phyloP scores from a whole-genome alignment of 2,797 vertebrate species.

The Rhinichthys osculus region DNA sequence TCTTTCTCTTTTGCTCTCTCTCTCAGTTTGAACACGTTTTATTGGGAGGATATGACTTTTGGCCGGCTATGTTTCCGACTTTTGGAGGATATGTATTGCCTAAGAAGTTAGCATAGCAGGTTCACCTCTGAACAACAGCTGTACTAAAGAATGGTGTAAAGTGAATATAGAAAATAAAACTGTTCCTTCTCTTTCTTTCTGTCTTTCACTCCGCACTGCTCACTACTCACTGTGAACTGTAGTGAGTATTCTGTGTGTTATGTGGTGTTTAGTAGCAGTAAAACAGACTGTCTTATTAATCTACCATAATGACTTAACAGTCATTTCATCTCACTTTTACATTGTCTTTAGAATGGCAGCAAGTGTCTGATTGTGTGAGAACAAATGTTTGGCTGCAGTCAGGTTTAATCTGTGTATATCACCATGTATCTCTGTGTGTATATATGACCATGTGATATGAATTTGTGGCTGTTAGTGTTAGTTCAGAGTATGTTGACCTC shows the following conservation, averaged over 20 bases:
- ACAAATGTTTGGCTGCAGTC: neutral
- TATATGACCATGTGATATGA: neutral
- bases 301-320: neutral
- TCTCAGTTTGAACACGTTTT: neutral
- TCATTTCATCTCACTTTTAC: neutral
- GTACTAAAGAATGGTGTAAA: neutral
- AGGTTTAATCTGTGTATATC: neutral
- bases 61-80: too few relatives aligned
- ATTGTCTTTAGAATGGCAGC: neutral
- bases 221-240: neutral
- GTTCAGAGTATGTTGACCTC: neutral
- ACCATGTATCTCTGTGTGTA: neutral
- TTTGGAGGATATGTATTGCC: neutral
- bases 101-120: neutral
- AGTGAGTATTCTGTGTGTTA: slow-evolving; percentile 39
- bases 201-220: neutral
- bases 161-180: neutral
- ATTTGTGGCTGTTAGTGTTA: neutral
- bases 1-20: slow-evolving; percentile 53
- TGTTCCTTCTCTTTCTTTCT: neutral
- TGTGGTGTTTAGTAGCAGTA: neutral
- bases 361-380: neutral
- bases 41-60: neutral
- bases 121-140: neutral
- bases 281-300: neutral